Evolutionary conservation across 2,113 vertebrate genomes (phyloP).

Genomic region (Nansenia antarctica): DNA sequence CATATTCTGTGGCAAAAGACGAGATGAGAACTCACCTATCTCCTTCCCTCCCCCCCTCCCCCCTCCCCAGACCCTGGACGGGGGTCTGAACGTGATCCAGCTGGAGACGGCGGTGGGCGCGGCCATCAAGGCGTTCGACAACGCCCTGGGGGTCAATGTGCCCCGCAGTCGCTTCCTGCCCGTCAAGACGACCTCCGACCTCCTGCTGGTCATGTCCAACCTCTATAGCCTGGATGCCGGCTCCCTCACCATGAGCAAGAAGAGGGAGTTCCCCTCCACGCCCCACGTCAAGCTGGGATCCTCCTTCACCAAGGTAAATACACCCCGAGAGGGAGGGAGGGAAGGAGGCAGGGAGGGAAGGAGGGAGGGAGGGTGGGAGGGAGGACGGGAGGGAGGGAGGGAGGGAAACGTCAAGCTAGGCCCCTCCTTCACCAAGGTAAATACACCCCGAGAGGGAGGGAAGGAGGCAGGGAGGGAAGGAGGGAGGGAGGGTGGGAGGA

Average conservation of each 20-base stretch:
- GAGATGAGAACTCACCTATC: background rate
- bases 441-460: background rate
- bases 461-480: no score
- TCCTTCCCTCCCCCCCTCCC: background rate
- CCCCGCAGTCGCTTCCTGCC: slow-evolving; percentile 97
- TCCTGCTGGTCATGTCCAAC: slow-evolving; percentile 97
- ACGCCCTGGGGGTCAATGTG: slow-evolving; percentile 94
- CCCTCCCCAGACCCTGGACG: slow-evolving; percentile 85
- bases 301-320: slow-evolving; percentile 95
- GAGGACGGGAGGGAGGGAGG: no score
- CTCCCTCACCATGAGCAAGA: slow-evolving; percentile 94
- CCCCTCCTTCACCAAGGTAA: slow-evolving; percentile 98
- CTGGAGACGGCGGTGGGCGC: slow-evolving; percentile 96
- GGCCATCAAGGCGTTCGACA: slow-evolving; percentile 95
- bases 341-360: no score
- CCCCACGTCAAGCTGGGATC: slow-evolving; percentile 96
- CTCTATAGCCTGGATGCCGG: slow-evolving; percentile 94
- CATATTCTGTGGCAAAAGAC: no score
- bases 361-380: no score
- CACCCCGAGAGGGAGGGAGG: background rate
- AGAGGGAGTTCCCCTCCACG: slow-evolving; percentile 91
- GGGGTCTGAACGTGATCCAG: slow-evolving; percentile 95
- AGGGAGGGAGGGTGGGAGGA: no score
- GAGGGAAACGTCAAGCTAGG: slow-evolving; percentile 86
- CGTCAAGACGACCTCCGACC: slow-evolving; percentile 95